Evolutionary conservation across 1,140 invertebrate genomes (phyloP).

Genomic region (Pinna nobilis): DNA sequence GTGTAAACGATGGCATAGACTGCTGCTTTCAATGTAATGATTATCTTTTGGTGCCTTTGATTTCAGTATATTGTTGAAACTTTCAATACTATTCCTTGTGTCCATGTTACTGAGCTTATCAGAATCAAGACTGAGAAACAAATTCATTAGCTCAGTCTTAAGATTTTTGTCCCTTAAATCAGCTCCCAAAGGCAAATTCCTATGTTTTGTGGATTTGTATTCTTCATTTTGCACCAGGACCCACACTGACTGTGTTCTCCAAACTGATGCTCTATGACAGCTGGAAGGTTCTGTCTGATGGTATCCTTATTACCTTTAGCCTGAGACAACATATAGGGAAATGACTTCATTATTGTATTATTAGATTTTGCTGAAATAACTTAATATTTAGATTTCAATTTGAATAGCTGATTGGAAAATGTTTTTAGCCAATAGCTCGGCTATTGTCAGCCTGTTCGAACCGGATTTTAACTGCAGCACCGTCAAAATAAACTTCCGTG

Average conservation of each 20-base stretch:
- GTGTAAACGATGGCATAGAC: background rate
- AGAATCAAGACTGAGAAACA: background rate
- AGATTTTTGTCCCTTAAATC: slow-evolving; percentile 16
- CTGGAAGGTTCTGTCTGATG: background rate
- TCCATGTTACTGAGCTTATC: slow-evolving; percentile 6
- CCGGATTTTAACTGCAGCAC: no score
- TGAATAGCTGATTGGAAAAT: background rate
- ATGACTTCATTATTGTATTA: background rate
- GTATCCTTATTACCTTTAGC: background rate
- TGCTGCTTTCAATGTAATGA: background rate
- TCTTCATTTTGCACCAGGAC: slow-evolving; percentile 14
- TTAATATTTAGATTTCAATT: background rate
- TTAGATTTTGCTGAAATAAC: slow-evolving; percentile 8
- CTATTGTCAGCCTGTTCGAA: no score
- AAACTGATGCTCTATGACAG: slow-evolving; percentile 8
- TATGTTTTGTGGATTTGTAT: slow-evolving; percentile 21
- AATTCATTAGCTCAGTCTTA: slow-evolving; percentile 6
- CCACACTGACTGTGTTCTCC: background rate
- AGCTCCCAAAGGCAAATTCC: slow-evolving; percentile 16
- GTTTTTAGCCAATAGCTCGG: no score
- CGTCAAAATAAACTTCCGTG: no score
- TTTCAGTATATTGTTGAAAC: slow-evolving; percentile 9
- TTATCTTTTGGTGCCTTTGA: slow-evolving; percentile 19
- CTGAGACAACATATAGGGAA: slow-evolving; percentile 11
- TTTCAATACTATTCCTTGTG: slow-evolving; percentile 15